Base-by-base conservation (phyloP, 1,140 invertebrate species). In the Papilio polytes region DNA sequence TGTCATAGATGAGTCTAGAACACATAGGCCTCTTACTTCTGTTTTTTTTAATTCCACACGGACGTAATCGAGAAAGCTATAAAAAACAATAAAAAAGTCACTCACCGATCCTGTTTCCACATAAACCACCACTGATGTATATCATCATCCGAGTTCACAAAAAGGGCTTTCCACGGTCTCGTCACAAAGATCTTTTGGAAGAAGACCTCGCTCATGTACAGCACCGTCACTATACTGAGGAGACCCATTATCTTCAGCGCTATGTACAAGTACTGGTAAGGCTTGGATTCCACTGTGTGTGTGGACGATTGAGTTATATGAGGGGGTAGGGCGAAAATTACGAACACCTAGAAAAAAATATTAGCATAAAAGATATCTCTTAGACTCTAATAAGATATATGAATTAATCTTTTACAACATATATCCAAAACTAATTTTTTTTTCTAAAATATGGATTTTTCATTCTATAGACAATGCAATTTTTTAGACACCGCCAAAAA, bases 101-200 rank as follows among this genome's bases (percentile, higher is more conserved):
- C 87, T 89, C 56, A 94, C 90, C 99, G 96, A 94, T 99, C 98
- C 53, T 99, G 96, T 90, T 99, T 98, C 98, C 99, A 99, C 82
- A 98, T 96, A 86, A 98, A 97, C 98, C 98, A 98, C 99, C 99
- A 99, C 92, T 99, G 98, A 80, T 98, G 97, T 80, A 99, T 98
- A 85, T 99, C 98, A 90, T 99, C 98, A 90, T 99, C 98, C 1
- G 97, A 98, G n/a, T 98, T 98, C 0, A 99, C 98, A 95, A 99
- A 99, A 76, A 99, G 91, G 4, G 98, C 98, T 95, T 99, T 99
- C 98, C 99, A 98, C 0, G 98, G 98, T n/a, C 98, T 94, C 0
- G 98, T 99, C 0, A 99, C 97, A 94, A 99, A 99, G 9, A 99
- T 97, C 96, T 99, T 98, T 91, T 99, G 98, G 96, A 99, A 99